A percentile compares a stretch with the other conserved stretches of the same genome.
These are phyloP conservation scores for Protonibea diacanthus DNA, from an alignment of 2,797 vertebrate genomes.

Conservation along the genomic window DNA sequence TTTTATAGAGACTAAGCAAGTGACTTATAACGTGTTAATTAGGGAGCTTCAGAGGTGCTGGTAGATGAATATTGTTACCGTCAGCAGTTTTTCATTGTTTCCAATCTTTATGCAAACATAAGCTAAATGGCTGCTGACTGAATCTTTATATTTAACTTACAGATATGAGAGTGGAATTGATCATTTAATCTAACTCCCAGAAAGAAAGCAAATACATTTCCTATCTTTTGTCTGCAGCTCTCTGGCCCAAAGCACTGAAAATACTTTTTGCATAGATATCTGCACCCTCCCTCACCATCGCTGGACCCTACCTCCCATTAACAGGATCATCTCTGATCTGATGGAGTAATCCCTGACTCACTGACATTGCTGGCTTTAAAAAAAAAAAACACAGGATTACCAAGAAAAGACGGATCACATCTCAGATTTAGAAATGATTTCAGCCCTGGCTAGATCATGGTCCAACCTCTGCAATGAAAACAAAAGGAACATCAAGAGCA, in stretches of 20 bases:
- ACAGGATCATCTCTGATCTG: conserved; percentile 71
- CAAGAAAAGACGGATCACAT: conserved; percentile 55
- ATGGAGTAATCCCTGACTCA: conserved; percentile 68
- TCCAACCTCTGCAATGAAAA: conserved; percentile 34
- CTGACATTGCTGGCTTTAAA: conserved; percentile 65
- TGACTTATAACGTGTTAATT: background rate
- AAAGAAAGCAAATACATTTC: background rate
- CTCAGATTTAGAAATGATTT: conserved; percentile 48
- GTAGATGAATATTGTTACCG: background rate
- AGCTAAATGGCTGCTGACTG: background rate
- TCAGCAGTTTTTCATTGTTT: background rate
- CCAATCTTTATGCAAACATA: background rate
- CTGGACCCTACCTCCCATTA: conserved; percentile 43
- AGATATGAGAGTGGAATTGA: background rate
- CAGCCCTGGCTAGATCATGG: background rate
- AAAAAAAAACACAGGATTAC: conserved; percentile 53
- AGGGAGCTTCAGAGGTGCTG: background rate
- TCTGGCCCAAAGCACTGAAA: background rate
- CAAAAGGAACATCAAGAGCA: conserved; percentile 40
- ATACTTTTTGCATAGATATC: background rate
- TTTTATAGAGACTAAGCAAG: background rate
- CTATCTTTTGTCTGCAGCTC: background rate
- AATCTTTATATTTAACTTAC: conserved; percentile 11
- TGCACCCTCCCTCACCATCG: conserved; percentile 10
- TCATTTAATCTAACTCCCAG: background rate